phyloP scores from a whole-genome alignment of 2,113 vertebrate species.

The Callithrix jacchus region DNA sequence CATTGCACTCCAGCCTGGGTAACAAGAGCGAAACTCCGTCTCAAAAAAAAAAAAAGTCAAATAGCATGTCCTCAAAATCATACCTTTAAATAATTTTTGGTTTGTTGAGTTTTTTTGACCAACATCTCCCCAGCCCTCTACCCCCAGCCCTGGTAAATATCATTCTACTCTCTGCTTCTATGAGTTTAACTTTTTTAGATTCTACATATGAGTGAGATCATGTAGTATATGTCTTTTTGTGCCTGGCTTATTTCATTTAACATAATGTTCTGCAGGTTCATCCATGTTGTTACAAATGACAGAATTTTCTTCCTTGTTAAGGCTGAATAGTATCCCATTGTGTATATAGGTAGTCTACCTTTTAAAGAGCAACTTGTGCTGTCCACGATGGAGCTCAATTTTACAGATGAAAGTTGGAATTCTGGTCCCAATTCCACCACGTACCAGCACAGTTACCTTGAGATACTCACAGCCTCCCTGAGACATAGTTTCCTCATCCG shows the following conservation, averaged over 20 bases:
- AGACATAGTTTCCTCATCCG: background rate
- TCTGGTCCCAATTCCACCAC: background rate
- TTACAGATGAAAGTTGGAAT: background rate
- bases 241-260: background rate
- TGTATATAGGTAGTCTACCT: background rate
- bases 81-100: background rate
- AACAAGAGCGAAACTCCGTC: too few relatives aligned
- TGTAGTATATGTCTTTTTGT: background rate
- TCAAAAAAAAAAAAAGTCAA: constrained; percentile 3
- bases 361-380: background rate
- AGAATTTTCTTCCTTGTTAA: background rate
- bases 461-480: background rate
- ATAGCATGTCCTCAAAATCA: background rate
- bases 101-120: background rate
- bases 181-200: background rate
- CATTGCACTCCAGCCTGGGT: too few relatives aligned
- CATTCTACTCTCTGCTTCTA: background rate
- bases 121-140: background rate
- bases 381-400: background rate
- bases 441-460: background rate
- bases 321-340: background rate
- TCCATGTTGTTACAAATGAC: background rate
- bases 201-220: background rate
- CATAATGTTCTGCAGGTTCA: background rate
- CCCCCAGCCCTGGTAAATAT: background rate